Base-by-base conservation (phyloP, 2,797 vertebrate genomes). In the Cottoperca gobio region DNA sequence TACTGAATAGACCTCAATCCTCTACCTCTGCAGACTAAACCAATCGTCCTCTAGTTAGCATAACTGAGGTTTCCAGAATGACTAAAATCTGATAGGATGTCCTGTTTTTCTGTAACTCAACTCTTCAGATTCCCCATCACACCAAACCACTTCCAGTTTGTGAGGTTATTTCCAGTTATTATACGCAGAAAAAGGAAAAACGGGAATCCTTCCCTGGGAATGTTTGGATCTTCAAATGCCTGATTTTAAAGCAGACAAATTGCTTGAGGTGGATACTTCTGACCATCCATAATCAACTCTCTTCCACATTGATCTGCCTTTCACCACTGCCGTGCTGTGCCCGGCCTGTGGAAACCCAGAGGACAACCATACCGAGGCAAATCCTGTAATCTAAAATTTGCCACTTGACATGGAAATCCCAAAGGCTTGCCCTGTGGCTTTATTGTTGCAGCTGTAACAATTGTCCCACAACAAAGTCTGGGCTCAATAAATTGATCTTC, bases 221-320 rank as follows among this genome's bases (percentile, higher is more conserved):
- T 84, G 81, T 86, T 86, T 91, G 86, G 84, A 85, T 79, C 66
- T 87, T 65, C 31, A 9, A 86, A 76, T 79, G 64, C 69, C 70
- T 82, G 73, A 70, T 90, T 77, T 89, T 89, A 88, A 88, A 91
- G 79, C 88, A 87, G 76, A 86, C 81, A 89, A 88, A 91, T 92
- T 89, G 82, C 82, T 89, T 88, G 88, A 92, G 88, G 75, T 83
- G 76, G 70, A 81, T 73, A 68, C 83, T 73, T 88, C 83, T 84
- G 71, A 88, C 91, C 90, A 86, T 88, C 83, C 87, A 78, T 93
- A 92, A 92, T 92, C 90, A 92, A 77, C 89, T 81, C 87, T 81
- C 81, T 78, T 88, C 81, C 79, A 61, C 83, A 57, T 71, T 40
- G 74, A 89, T 90, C 83, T 71, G 86, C 76, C 83, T 92, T 81